phyloP scores from a whole-genome alignment of 1,140 invertebrate species.

The Bombus fervidus region DNA sequence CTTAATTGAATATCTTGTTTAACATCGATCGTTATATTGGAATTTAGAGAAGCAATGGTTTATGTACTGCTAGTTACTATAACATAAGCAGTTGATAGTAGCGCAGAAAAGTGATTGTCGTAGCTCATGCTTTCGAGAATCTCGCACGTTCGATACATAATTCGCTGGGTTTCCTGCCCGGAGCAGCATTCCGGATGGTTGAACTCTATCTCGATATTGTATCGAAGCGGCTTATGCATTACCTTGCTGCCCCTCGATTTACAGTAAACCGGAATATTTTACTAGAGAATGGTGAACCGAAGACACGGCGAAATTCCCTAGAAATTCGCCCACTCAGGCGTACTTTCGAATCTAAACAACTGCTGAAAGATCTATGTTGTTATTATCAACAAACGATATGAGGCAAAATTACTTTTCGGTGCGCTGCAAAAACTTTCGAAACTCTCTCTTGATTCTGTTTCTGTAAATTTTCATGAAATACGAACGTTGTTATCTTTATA shows the following conservation, averaged over 20 bases:
- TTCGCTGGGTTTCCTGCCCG: conserved; percentile 21
- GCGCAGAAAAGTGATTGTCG: conserved; percentile 39
- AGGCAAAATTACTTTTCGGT: not conserved
- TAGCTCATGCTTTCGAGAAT: conserved; percentile 26
- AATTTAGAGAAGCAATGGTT: not conserved
- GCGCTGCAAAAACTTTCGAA: too few species aligned
- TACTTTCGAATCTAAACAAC: not conserved
- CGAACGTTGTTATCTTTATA: not conserved
- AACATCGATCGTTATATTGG: not conserved
- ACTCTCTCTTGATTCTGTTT: too few species aligned
- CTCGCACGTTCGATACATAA: conserved; percentile 45
- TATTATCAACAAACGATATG: not conserved
- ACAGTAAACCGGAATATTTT: conserved; percentile 32
- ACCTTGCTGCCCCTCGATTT: conserved; percentile 34
- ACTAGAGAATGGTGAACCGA: not conserved
- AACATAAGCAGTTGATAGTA: not conserved
- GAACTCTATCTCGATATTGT: conserved; percentile 48
- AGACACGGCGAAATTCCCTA: not conserved
- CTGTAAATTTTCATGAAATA: too few species aligned
- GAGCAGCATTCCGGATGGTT: conserved; percentile 40
- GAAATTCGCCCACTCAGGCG: not conserved
- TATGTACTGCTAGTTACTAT: not conserved
- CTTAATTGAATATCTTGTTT: too few species aligned
- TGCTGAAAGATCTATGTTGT: not conserved
- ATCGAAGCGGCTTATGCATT: conserved; percentile 46